Conservation (phyloP, 1,140 invertebrate genomes). For the Achroia grisella region DNA sequence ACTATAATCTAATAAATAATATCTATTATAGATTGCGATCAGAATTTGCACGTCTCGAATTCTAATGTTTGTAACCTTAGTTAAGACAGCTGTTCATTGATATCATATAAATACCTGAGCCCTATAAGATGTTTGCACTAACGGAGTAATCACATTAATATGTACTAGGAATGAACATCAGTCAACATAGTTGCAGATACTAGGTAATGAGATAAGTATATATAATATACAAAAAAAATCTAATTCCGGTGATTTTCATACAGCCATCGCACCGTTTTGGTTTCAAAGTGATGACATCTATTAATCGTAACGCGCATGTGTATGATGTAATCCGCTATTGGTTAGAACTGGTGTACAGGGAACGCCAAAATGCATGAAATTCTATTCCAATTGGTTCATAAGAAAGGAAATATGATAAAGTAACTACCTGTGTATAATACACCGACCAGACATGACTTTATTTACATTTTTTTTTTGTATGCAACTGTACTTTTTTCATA, state of each 20-base stretch:
- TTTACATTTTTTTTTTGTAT: too few relatives aligned
- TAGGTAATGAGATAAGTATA: slow-evolving; percentile 20
- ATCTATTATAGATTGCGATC: too few relatives aligned
- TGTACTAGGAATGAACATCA: not conserved
- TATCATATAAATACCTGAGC: not conserved
- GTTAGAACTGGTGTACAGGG: slow-evolving; percentile 11
- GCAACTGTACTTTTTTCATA: too few relatives aligned
- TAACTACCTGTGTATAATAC: too few relatives aligned
- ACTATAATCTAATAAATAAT: too few relatives aligned
- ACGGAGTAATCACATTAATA: slow-evolving; percentile 7
- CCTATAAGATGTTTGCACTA: not conserved
- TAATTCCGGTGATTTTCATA: slow-evolving; percentile 48
- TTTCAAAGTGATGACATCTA: slow-evolving; percentile 37
- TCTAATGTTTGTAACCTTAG: too few relatives aligned
- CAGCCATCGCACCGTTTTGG: slow-evolving; percentile 41
- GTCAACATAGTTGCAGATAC: slow-evolving; percentile 9
- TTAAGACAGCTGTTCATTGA: not conserved
- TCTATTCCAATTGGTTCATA: slow-evolving; percentile 31
- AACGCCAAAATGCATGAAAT: slow-evolving; percentile 34
- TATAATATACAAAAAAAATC: slow-evolving; percentile 30
- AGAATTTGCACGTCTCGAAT: too few relatives aligned
- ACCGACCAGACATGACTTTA: too few relatives aligned
- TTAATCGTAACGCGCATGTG: slow-evolving; percentile 33
- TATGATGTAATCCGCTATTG: slow-evolving; percentile 30
- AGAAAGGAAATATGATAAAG: slow-evolving; percentile 20